Conservation (phyloP, 2,888 invertebrate species). For the Eucera pruinosa region DNA sequence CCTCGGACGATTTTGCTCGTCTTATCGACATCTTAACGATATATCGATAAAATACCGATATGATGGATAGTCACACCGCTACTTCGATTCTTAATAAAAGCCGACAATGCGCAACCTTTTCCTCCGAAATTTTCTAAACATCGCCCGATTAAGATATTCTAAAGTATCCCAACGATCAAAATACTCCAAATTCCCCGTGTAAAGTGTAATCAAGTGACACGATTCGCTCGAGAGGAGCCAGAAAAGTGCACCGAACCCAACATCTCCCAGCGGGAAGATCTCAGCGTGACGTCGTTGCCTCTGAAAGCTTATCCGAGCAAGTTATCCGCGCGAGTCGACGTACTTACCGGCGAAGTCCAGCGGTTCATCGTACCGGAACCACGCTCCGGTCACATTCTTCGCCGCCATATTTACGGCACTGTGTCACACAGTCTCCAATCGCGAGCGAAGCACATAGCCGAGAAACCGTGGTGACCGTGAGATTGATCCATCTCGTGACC, state of each 20-base stretch:
- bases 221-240: not conserved
- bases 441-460: conserved; percentile 20
- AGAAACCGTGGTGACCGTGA: conserved; percentile 35
- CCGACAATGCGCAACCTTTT: too few relatives aligned
- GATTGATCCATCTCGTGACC: conserved; percentile 69
- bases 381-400: conserved; percentile 54
- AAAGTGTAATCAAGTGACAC: too few relatives aligned
- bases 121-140: too few relatives aligned
- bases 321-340: conserved; percentile 47
- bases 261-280: conserved; percentile 46
- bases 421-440: conserved; percentile 55
- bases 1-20: too few relatives aligned
- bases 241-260: conserved; percentile 13
- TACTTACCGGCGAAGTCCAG: conserved; percentile 48
- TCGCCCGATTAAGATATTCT: too few relatives aligned
- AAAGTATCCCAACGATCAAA: too few relatives aligned
- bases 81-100: too few relatives aligned
- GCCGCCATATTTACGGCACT: conserved; percentile 58
- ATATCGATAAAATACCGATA: too few relatives aligned
- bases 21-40: too few relatives aligned
- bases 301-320: conserved; percentile 61
- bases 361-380: conserved; percentile 60
- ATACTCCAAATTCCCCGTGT: too few relatives aligned
- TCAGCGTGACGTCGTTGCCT: conserved; percentile 59
- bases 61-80: too few relatives aligned